A percentile compares a stretch with the other conserved stretches of the same genome.
phyloP scores from a whole-genome alignment of 2,113 vertebrate species.

The Monopterus albus region DNA sequence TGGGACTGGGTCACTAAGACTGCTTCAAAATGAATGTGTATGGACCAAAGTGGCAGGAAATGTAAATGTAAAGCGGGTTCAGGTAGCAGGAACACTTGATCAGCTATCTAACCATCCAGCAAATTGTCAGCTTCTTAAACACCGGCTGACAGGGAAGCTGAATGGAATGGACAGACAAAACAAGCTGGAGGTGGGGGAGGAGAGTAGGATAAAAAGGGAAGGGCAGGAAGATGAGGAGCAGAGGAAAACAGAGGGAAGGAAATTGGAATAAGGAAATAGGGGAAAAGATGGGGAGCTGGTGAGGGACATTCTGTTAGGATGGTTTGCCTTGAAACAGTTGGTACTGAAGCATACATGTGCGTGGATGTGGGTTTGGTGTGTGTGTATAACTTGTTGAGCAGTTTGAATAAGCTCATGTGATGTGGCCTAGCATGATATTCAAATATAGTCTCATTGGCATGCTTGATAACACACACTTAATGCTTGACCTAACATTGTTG shows the following conservation, averaged over 20 bases:
- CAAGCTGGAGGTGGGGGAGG: constrained; percentile 10
- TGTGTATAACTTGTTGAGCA: constrained; percentile 13
- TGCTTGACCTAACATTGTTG: constrained; percentile 9
- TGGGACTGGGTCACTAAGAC: constrained; percentile 11
- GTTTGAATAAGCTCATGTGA: constrained; percentile 52
- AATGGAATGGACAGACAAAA: constrained; percentile 56
- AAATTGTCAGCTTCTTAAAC: constrained; percentile 52
- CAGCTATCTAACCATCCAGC: constrained; percentile 29
- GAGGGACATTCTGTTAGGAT: background rate
- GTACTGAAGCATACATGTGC: constrained; percentile 13
- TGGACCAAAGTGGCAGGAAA: constrained; percentile 34
- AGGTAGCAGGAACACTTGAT: constrained; percentile 32
- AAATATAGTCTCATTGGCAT: constrained; percentile 42
- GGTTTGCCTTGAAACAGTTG: constrained; percentile 27
- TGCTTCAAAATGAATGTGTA: constrained; percentile 27
- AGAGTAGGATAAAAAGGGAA: constrained; percentile 28
- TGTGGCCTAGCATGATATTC: constrained; percentile 33
- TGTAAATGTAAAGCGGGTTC: constrained; percentile 64
- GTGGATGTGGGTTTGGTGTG: constrained; percentile 21
- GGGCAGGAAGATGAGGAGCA: constrained; percentile 46
- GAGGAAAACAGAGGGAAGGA: constrained; percentile 19
- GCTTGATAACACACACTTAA: constrained; percentile 28
- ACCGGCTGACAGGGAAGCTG: constrained; percentile 9
- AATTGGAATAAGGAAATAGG: constrained; percentile 19
- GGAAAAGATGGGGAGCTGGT: constrained; percentile 28